A percentile compares a stretch with the other conserved stretches of the same genome.
Conservation (phyloP, 2,797 vertebrate species). For the Thunnus albacares region DNA sequence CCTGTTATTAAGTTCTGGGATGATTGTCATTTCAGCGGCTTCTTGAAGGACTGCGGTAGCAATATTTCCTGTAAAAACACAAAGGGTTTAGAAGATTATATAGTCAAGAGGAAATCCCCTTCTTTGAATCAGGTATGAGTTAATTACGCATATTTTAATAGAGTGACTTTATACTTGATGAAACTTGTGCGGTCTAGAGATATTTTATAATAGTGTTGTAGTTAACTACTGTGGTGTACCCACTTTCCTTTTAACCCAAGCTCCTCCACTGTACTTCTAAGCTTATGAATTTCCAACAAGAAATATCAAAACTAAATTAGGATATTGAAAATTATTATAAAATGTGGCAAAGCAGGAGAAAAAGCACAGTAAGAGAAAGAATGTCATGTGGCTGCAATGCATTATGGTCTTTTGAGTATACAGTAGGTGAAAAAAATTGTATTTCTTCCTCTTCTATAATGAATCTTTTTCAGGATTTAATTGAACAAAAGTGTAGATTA, state of each 20-base stretch:
- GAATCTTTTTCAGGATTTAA: too few relatives aligned
- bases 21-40: conserved; percentile 61
- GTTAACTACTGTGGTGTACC: not conserved
- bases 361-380: not conserved
- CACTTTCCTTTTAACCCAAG: not conserved
- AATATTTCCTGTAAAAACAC: conserved; percentile 69
- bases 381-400: not conserved
- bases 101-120: not conserved
- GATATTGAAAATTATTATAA: not conserved
- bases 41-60: conserved; percentile 70
- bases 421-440: not conserved
- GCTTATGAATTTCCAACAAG: too few relatives aligned
- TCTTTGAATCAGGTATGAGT: not conserved
- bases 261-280: too few relatives aligned
- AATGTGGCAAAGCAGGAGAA: not conserved
- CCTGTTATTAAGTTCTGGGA: conserved; percentile 29
- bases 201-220: not conserved
- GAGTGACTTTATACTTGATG: too few relatives aligned
- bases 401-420: not conserved
- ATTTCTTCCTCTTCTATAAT: not conserved
- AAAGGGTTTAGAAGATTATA: not conserved
- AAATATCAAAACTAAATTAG: too few relatives aligned
- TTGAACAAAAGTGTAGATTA: too few relatives aligned
- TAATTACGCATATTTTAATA: conserved; percentile 3
- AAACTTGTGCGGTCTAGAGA: too few relatives aligned